phyloP scores from a whole-genome alignment of 2,113 vertebrate genomes.

The Rhea americana region DNA sequence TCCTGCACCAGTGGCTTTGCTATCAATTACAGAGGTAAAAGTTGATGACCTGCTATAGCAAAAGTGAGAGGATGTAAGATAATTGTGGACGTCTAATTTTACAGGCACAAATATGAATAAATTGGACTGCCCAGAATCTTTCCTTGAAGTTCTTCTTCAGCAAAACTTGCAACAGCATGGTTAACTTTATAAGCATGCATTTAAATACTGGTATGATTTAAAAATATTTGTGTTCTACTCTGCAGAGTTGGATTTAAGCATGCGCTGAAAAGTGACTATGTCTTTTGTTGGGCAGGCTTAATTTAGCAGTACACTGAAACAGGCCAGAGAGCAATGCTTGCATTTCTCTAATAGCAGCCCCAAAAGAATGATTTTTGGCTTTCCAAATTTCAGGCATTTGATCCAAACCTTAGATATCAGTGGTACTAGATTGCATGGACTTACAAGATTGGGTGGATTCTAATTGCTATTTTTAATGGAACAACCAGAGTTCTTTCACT shows the following conservation, averaged over 20 bases:
- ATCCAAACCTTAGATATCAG: not conserved
- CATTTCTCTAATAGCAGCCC: not conserved
- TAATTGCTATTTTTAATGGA: not conserved
- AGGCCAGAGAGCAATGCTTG: not conserved
- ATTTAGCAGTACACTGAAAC: not conserved
- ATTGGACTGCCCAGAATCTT: not conserved
- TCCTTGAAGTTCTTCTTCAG: not conserved
- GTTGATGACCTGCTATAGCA: not conserved
- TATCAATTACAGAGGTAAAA: not conserved
- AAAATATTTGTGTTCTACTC: not conserved
- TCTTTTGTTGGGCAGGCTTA: not conserved
- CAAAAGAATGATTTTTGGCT: not conserved
- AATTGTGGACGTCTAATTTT: not conserved
- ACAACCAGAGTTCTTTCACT: not conserved
- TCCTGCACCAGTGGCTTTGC: not conserved
- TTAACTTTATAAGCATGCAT: not conserved
- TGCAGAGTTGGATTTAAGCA: not conserved
- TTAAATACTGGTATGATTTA: not conserved
- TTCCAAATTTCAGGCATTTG: not conserved
- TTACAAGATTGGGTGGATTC: not conserved
- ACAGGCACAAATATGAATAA: not conserved
- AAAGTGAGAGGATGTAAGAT: not conserved
- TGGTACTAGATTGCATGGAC: not conserved
- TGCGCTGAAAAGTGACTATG: not conserved
- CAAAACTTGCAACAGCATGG: not conserved